A percentile compares a stretch with the other conserved stretches of the same genome.
phyloP scores from a whole-genome alignment of 2,113 vertebrate species.

The human region GRCh38 chr2:209110501-209111000 shows the following conservation, averaged over 20 bases:
- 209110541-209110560: too few relatives aligned
- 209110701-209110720: neutral
- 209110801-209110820: neutral
- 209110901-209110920: neutral
- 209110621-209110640: neutral
- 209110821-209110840: neutral
- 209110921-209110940: neutral
- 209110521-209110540: too few relatives aligned
- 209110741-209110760: neutral
- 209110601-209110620: neutral
- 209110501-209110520: too few relatives aligned
- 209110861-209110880: neutral
- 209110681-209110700: constrained; percentile 7
- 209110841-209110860: neutral
- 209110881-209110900: neutral
- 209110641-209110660: neutral
- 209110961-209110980: neutral
- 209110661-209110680: neutral
- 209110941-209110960: neutral
- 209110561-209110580: neutral
- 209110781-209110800: neutral
- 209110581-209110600: neutral
- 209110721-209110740: neutral
- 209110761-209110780: neutral
- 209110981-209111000: neutral